Evolutionary conservation across 2,113 vertebrate species (phyloP).

Genomic region (Callopanchax toddi): DNA sequence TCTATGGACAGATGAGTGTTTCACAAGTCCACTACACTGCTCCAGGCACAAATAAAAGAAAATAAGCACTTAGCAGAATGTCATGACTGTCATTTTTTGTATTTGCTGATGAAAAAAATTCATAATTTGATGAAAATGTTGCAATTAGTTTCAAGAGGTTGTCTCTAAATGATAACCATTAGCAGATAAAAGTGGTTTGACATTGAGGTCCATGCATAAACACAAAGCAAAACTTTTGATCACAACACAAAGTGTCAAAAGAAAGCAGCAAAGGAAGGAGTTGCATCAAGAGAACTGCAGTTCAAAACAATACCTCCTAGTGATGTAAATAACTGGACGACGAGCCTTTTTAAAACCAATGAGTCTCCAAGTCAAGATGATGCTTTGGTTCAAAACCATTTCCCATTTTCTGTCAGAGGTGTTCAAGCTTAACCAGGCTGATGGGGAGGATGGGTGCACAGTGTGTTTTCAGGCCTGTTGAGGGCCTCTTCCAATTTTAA

Average conservation of each 20-base stretch:
- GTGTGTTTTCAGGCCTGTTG: no score
- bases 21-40: slow-evolving; percentile 47
- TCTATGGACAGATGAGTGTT: slow-evolving; percentile 60
- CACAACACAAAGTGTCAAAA: no score
- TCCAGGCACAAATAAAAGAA: slow-evolving; percentile 47
- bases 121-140: neutral
- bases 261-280: neutral
- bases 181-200: neutral
- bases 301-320: no score
- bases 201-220: neutral
- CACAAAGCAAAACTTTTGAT: no score
- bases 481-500: neutral
- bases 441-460: neutral
- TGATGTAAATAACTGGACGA: neutral
- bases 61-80: slow-evolving; percentile 33
- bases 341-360: neutral
- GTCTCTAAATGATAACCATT: neutral
- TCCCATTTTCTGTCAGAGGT: neutral
- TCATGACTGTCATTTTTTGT: slow-evolving; percentile 31
- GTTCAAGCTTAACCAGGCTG: neutral
- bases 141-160: neutral
- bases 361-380: no score
- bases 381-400: neutral
- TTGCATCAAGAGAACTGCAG: no score
- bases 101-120: neutral